These are phyloP conservation scores for Dendrolimus houi DNA, from an alignment of 2,888 invertebrate genomes.

Conservation along the genomic window DNA sequence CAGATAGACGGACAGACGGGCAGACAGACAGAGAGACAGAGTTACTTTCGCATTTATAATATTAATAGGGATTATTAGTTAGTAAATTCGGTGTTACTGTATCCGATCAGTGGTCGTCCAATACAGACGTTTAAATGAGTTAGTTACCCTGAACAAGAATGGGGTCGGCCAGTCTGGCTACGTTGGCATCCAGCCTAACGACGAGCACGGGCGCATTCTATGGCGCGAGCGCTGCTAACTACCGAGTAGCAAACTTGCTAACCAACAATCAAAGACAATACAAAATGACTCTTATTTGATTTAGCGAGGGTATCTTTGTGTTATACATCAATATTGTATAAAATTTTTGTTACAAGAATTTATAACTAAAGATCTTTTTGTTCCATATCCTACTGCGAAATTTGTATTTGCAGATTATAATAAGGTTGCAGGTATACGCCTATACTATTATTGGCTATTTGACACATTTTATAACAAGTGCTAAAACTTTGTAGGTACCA, in stretches of 20 bases:
- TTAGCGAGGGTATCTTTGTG: neutral
- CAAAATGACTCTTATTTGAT: constrained; percentile 20
- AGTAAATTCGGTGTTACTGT: neutral
- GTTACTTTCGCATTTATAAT: too few species aligned
- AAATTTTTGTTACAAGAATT: neutral
- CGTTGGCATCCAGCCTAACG: constrained; percentile 75
- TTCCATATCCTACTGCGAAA: neutral
- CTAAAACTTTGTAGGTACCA: too few species aligned
- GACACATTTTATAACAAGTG: too few species aligned
- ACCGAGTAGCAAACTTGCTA: constrained; percentile 1
- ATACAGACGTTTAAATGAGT: constrained; percentile 64
- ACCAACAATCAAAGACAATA: constrained; percentile 11
- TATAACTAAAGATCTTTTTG: neutral
- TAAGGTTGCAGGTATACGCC: too few species aligned
- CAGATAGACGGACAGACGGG: too few species aligned
- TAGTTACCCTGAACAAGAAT: constrained; percentile 67
- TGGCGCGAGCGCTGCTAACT: constrained; percentile 1
- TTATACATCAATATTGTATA: neutral
- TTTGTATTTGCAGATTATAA: too few species aligned
- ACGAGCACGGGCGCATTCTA: constrained; percentile 60
- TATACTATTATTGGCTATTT: too few species aligned
- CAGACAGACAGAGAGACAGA: too few species aligned
- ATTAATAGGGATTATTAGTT: too few species aligned
- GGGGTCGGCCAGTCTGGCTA: constrained; percentile 73
- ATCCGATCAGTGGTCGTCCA: constrained; percentile 26